Conservation (phyloP, 2,888 invertebrate species). For the Plusia festucae region DNA sequence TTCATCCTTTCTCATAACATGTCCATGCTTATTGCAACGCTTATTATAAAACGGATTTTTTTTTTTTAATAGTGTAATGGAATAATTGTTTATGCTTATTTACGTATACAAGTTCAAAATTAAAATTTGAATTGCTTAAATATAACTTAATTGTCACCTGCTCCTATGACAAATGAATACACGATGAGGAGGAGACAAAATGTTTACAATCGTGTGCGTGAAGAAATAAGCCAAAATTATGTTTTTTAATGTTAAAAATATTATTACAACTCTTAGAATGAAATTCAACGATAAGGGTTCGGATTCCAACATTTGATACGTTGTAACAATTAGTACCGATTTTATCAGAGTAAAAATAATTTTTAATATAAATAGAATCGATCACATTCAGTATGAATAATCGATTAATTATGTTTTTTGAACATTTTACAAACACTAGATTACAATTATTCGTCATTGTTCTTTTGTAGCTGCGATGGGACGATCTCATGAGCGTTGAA, state of each 20-base stretch:
- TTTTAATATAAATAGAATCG: slow-evolving; percentile 8
- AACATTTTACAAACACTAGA: slow-evolving; percentile 49
- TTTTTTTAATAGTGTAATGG: too few species aligned
- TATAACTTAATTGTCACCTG: too few species aligned
- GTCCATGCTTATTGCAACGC: too few species aligned
- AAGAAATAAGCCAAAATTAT: background rate
- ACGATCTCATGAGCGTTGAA: slow-evolving; percentile 15
- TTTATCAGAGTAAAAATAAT: slow-evolving; percentile 1
- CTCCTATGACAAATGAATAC: too few species aligned
- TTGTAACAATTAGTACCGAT: background rate
- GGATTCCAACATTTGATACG: background rate
- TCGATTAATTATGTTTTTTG: slow-evolving; percentile 53
- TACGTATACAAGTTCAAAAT: too few species aligned
- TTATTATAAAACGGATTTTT: too few species aligned
- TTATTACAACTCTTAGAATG: background rate
- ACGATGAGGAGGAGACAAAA: too few species aligned
- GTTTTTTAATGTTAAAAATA: background rate
- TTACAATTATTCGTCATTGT: slow-evolving; percentile 34
- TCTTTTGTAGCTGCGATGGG: slow-evolving; percentile 21
- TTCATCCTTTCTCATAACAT: too few species aligned
- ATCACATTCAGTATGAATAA: slow-evolving; percentile 27
- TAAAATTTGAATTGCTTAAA: too few species aligned
- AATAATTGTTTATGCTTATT: too few species aligned
- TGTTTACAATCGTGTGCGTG: background rate
- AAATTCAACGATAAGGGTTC: background rate